phyloP scores from a whole-genome alignment of 2,888 invertebrate species.

The Flexamia atlantica region DNA sequence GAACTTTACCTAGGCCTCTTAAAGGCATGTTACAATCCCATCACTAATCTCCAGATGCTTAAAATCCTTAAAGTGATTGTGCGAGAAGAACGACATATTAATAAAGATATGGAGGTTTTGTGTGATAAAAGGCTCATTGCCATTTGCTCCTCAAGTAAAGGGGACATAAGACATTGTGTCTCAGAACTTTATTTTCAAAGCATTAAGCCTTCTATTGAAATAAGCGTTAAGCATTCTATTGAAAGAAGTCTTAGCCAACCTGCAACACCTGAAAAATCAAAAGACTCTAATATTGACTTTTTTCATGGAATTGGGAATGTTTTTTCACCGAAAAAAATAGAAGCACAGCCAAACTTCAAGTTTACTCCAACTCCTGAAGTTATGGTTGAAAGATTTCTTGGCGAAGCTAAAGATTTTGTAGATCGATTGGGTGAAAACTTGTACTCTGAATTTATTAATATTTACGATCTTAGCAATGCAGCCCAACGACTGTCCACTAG shows the following conservation, averaged over 20 bases:
- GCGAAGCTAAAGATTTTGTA: conserved; percentile 82
- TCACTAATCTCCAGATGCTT: conserved; percentile 14
- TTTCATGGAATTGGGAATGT: conserved; percentile 55
- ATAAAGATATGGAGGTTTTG: not conserved
- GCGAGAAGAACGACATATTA: not conserved
- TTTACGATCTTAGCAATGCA: conserved; percentile 79
- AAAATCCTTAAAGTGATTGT: conserved; percentile 44
- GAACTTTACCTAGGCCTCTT: too few species aligned
- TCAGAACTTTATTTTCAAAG: conserved; percentile 40
- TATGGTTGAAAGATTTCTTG: conserved; percentile 82
- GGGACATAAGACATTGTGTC: conserved; percentile 47
- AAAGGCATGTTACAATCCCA: too few species aligned
- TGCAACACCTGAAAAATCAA: not conserved
- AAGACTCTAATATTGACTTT: conserved; percentile 48
- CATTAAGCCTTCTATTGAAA: not conserved
- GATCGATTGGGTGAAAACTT: conserved; percentile 87
- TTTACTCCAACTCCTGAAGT: conserved; percentile 82
- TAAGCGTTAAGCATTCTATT: not conserved
- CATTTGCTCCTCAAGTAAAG: conserved; percentile 34
- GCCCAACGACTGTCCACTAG: conserved; percentile 84
- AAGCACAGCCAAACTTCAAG: not conserved
- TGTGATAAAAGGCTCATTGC: not conserved
- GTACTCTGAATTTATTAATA: conserved; percentile 72
- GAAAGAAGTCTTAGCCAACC: not conserved
- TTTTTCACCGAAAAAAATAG: conserved; percentile 43